Conservation (phyloP, 2,113 vertebrate genomes). For the Erythrocebus patas region DNA sequence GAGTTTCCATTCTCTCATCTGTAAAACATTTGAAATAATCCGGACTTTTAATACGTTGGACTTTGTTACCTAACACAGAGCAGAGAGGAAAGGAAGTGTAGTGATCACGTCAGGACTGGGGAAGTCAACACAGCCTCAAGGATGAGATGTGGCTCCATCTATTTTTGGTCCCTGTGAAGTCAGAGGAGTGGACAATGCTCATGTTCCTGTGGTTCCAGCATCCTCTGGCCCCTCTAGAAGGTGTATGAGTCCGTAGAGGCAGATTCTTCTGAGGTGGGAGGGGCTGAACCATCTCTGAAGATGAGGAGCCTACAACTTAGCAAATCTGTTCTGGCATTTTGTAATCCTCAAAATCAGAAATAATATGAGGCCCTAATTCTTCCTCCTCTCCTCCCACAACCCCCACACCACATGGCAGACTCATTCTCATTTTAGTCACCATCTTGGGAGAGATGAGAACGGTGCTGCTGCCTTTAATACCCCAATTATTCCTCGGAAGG, state of each 20-base stretch:
- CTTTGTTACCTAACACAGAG: neutral
- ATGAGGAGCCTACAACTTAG: neutral
- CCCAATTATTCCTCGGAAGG: neutral
- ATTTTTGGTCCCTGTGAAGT: rapidly evolving
- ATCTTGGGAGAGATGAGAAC: neutral
- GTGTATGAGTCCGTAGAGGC: neutral
- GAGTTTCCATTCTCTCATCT: neutral
- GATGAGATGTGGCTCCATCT: neutral
- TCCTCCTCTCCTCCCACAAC: neutral
- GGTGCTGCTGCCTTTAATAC: neutral
- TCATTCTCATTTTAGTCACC: neutral
- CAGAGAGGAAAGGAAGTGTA: neutral
- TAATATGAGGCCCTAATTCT: neutral
- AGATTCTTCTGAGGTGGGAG: neutral
- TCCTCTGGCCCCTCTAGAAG: neutral
- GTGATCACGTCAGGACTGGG: rapidly evolving
- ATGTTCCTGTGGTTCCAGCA: neutral
- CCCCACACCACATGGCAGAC: rapidly evolving
- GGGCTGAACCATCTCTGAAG: neutral
- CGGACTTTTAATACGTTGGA: neutral
- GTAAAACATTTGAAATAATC: neutral
- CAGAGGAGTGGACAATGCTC: neutral
- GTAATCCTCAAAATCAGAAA: neutral
- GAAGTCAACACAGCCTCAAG: neutral
- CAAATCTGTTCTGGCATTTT: neutral